phyloP scores from a whole-genome alignment of 64 coral and sea anemone genomes.

The Stichodactyla helianthus region DNA sequence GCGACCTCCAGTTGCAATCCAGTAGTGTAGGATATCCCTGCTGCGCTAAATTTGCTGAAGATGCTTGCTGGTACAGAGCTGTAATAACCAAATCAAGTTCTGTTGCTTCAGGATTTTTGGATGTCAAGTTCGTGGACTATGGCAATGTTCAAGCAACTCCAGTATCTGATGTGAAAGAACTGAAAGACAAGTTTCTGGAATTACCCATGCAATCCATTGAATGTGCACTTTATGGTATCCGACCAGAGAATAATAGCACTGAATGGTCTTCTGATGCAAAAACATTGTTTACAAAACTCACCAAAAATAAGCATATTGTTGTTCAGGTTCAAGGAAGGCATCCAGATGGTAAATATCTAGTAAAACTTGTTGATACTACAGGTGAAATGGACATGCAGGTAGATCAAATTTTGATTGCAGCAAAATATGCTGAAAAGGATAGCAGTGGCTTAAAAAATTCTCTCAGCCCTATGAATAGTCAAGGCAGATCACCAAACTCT shows the following conservation, averaged over 20 bases:
- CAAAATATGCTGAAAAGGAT: constrained; percentile 71
- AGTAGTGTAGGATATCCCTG: constrained; percentile 60
- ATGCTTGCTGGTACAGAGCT: constrained; percentile 62
- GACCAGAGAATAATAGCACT: constrained; percentile 35
- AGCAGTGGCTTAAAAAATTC: not conserved
- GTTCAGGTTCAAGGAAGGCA: constrained; percentile 36
- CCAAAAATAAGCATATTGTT: constrained; percentile 85
- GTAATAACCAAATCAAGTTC: constrained; percentile 52
- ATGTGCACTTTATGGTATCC: constrained; percentile 59
- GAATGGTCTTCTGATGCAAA: constrained; percentile 72
- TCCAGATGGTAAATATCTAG: constrained; percentile 55
- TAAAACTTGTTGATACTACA: constrained; percentile 85
- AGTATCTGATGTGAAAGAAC: constrained; percentile 63
- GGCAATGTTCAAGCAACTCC: constrained; percentile 72
- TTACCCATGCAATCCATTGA: constrained; percentile 73
- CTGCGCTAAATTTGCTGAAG: constrained; percentile 61
- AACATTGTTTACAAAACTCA: constrained; percentile 62
- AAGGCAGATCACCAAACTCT: not conserved
- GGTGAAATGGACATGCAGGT: constrained; percentile 78
- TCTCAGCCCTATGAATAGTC: not conserved
- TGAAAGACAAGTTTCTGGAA: constrained; percentile 52
- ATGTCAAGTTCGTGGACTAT: constrained; percentile 90
- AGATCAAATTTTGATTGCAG: constrained; percentile 74
- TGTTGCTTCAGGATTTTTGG: constrained; percentile 56
- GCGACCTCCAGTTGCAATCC: constrained; percentile 51